These are phyloP conservation scores for Chauna torquata DNA, from an alignment of 2,113 vertebrate genomes.

Conservation along the genomic window DNA sequence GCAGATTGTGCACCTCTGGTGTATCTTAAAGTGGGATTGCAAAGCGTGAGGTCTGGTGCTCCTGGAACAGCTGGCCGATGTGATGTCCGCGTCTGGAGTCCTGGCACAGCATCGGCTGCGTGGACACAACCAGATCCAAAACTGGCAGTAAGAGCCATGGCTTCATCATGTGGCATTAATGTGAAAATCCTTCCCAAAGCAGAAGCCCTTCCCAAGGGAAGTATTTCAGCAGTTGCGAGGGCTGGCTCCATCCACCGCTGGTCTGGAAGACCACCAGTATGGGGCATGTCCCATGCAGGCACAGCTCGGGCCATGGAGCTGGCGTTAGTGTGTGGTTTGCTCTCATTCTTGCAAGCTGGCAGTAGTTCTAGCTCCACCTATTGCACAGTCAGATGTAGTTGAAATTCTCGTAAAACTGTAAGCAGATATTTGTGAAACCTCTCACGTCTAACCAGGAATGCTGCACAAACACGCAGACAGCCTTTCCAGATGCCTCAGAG, in stretches of 20 bases:
- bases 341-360: not conserved
- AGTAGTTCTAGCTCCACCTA: not conserved
- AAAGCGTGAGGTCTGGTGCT: not conserved
- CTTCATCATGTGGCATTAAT: rapidly evolving
- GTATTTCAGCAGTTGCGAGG: not conserved
- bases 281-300: rapidly evolving
- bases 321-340: rapidly evolving
- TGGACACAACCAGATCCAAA: not conserved
- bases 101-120: rapidly evolving
- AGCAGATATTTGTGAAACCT: rapidly evolving
- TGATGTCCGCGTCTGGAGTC: not conserved
- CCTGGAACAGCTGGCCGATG: not conserved
- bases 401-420: not conserved
- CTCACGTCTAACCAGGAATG: rapidly evolving
- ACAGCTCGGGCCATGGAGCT: rapidly evolving
- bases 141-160: not conserved
- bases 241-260: not conserved
- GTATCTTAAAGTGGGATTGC: not conserved
- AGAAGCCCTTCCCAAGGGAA: rapidly evolving
- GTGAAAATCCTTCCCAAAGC: too few relatives aligned
- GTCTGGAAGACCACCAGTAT: rapidly evolving
- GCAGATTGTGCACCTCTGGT: not conserved
- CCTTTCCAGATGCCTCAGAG: not conserved
- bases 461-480: rapidly evolving
- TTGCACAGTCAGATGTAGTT: not conserved